Evolutionary conservation across 2,797 vertebrate species (phyloP), one percentile per base, ranked within the genome.

Genomic region (Sebastes alutus): DNA sequence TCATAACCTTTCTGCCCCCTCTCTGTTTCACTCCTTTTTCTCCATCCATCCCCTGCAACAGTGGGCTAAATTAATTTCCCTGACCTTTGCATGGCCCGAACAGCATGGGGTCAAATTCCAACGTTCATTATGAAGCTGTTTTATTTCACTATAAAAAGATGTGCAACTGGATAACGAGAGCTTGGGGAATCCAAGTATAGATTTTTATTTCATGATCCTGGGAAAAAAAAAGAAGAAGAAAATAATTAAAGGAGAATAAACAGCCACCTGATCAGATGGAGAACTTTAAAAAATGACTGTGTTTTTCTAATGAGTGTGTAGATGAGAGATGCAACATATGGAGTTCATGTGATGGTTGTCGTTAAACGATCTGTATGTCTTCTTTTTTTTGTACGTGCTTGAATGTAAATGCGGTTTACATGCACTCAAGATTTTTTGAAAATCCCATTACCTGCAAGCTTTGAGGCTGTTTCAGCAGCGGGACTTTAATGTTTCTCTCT

Each of bases 171-270:
- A 93, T 94, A 95, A 95, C 75, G 87, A 95, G 91, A 86, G 92
- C 92, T 93, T 29, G 8, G 93, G 90, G 93, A 94, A 89, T 93
- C 84, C 61, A 30, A 76, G 80, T 90, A 90, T 91, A 86, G 88
- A 88, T 94, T 93, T 92, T 90, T 91, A 89, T 93, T 93, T 91
- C 86, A 85, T 88, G 84, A 88, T 82, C 74, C 70, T 77, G 23
- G 33, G 49, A 64, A 75, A 27, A 42, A 61, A 61, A 87, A 88
- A 61, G 16, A 46, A 78, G 8, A 42, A 72, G 69, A 84, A 92
- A 90, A 92, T 90, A 93, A 93, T 94, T 90, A 90, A 90, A 88
- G 75, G 73, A 79, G 81, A 91, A 88, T 87, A 94, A 93, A 94
- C 88, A 89, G 81, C 84, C 87, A 93, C 88, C 90, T 94, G 93